Evolutionary conservation across 2,797 vertebrate genomes (phyloP).

Genomic region (Setipinna tenuifilis): DNA sequence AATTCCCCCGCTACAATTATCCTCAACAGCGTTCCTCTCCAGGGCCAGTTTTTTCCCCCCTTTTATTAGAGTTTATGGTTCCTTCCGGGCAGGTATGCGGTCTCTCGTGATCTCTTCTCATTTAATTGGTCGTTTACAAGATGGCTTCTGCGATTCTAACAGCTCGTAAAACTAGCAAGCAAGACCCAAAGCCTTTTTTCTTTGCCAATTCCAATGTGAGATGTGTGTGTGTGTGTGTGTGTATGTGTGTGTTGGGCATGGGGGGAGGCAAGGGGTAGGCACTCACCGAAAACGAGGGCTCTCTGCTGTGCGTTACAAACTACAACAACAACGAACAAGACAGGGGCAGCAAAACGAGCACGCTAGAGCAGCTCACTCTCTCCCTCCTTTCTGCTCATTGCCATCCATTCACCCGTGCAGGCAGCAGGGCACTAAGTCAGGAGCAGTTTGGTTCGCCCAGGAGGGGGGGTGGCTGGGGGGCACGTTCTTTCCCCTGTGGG

Average conservation of each 20-base stretch:
- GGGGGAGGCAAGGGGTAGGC: conserved; percentile 23
- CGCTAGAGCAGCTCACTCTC: not conserved
- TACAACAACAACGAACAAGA: not conserved
- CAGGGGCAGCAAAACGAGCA: not conserved
- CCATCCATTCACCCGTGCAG: conserved; percentile 8
- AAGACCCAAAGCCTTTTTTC: conserved; percentile 46
- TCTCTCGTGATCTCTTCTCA: conserved; percentile 59
- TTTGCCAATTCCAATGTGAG: conserved; percentile 35
- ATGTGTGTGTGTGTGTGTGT: conserved; percentile 18
- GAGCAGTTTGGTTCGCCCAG: not conserved
- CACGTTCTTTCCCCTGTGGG: not conserved
- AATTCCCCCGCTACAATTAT: conserved; percentile 60
- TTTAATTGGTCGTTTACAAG: conserved; percentile 69
- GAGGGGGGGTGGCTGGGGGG: not conserved
- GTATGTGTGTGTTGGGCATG: conserved; percentile 1
- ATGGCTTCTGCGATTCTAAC: conserved; percentile 62
- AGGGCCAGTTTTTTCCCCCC: conserved; percentile 37
- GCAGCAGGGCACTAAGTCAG: conserved; percentile 10
- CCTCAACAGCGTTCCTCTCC: conserved; percentile 51
- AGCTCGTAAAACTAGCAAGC: conserved; percentile 62
- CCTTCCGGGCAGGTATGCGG: conserved; percentile 66
- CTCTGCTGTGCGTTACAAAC: not conserved
- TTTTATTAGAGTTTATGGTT: conserved; percentile 60
- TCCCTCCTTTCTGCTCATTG: not conserved
- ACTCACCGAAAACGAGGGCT: not conserved